Evolutionary conservation across 2,113 vertebrate species (phyloP).

Genomic region (Turnix velox): DNA sequence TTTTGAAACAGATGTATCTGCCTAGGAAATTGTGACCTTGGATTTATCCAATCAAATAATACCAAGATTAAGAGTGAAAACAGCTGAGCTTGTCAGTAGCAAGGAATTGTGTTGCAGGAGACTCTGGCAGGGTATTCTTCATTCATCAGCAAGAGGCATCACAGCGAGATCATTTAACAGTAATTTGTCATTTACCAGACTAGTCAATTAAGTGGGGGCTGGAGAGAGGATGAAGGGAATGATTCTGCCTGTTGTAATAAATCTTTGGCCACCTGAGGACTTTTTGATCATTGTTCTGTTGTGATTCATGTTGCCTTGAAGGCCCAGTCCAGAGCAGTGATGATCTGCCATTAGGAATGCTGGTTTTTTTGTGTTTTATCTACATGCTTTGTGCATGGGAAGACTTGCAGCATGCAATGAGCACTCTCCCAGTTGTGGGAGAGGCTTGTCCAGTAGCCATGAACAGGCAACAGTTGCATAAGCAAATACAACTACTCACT

Average conservation of each 20-base stretch:
- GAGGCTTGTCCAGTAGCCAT: not conserved
- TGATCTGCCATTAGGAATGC: fast-evolving
- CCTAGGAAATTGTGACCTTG: slow-evolving; percentile 27
- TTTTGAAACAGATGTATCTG: not conserved
- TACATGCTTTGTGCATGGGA: not conserved
- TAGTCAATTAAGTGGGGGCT: not conserved
- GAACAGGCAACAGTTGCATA: fast-evolving
- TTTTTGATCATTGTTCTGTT: not conserved
- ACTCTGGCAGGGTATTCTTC: slow-evolving; percentile 15
- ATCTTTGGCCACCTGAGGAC: not conserved
- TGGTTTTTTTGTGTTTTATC: not conserved
- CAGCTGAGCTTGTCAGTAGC: slow-evolving; percentile 24
- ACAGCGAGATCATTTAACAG: slow-evolving; percentile 14
- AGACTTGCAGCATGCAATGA: not conserved
- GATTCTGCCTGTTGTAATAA: not conserved
- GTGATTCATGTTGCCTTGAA: not conserved
- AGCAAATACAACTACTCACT: not conserved
- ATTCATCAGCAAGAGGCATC: slow-evolving; percentile 24
- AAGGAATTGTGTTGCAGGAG: not conserved
- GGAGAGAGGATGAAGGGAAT: not conserved
- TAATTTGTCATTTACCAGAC: slow-evolving; percentile 40
- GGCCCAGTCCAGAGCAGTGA: fast-evolving
- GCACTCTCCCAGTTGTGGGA: fast-evolving
- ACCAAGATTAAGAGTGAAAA: slow-evolving; percentile 34
- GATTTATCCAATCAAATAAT: slow-evolving; percentile 27